Evolutionary conservation across 2,888 invertebrate species (phyloP), one percentile per base, ranked within the genome.

Genomic region (Drosophila rellima): DNA sequence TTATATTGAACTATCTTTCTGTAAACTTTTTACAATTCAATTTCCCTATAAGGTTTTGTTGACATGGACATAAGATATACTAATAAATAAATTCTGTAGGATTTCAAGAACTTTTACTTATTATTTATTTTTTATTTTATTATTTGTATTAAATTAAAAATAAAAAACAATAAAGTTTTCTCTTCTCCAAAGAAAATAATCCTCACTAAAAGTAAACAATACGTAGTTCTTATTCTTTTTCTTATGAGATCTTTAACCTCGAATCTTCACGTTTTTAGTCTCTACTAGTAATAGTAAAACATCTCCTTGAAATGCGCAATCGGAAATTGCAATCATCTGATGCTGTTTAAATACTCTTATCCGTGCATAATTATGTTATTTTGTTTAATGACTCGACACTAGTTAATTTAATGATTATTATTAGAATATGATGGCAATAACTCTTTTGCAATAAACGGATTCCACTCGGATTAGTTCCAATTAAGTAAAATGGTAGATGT

Each of bases 401-500:
- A 20, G 42, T 2, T 15, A 18, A 18, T 29, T 6, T 40, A 31
- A 54, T 42, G 23, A 55, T 44, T 35, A 45, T 55, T 20, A 35
- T 45, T 44, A 54, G 17, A 37, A 47, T 57, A 29, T 29, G 37
- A 39, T 35, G 44, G 29, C 39, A 29, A 20, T 48, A 39, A 39
- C n/a, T 31, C 17, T 40, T 33, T n/a, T 33, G 54, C 35, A 33
- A 59, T 29, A 59, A 59, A 35, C 40, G 29, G 18, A 50, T 39
- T 20, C 59, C 18, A 5, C 8, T n/a, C 4, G 39, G 15, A 50
- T 50, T 50, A 40, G 15, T 11, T 20, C 15, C 59, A 59, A 40
- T 59, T 59, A 50, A 29, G 18, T 31, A 31, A 50, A 59, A 59
- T 31, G 39, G 15, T 7, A 40, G 23, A 17, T 35, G 20, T 56